Conservation (phyloP, 2,797 vertebrate species). For the Pygocentrus nattereri region DNA sequence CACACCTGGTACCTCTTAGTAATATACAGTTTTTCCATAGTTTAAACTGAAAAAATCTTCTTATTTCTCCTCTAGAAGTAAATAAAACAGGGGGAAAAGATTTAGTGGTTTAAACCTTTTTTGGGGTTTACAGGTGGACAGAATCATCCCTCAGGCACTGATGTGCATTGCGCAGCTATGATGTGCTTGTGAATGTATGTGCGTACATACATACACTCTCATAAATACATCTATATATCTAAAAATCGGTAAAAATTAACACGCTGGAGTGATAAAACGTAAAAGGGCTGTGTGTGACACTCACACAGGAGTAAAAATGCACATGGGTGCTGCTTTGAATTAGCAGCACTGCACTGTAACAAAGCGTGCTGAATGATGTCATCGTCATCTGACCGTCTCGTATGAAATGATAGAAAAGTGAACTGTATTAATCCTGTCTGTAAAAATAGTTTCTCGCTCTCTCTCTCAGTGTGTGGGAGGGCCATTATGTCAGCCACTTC, state of each 20-base stretch:
- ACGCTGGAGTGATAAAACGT: not conserved
- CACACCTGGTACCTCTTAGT: not conserved
- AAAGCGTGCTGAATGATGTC: not conserved
- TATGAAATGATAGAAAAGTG: constrained; percentile 25
- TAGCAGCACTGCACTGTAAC: constrained; percentile 14
- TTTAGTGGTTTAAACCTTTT: not conserved
- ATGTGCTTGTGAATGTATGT: not conserved
- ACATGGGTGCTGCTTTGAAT: not conserved
- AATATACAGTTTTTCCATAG: not conserved
- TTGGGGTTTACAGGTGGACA: not conserved
- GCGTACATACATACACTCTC: not conserved
- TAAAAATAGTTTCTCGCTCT: constrained; percentile 36
- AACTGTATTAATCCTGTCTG: not conserved
- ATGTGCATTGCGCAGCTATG: constrained; percentile 37
- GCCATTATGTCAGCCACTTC: constrained; percentile 86
- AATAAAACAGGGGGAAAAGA: not conserved
- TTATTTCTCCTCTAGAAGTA: not conserved
- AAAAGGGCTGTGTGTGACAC: constrained; percentile 1
- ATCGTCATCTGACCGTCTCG: not conserved
- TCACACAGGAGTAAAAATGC: not conserved
- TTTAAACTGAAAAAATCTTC: not conserved
- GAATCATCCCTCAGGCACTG: constrained; percentile 45
- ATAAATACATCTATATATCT: not conserved
- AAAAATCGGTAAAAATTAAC: not conserved
- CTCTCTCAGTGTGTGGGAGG: not conserved